Evolutionary conservation across 2,888 invertebrate genomes (phyloP).

Genomic region (Chrysopilus asiliformis): DNA sequence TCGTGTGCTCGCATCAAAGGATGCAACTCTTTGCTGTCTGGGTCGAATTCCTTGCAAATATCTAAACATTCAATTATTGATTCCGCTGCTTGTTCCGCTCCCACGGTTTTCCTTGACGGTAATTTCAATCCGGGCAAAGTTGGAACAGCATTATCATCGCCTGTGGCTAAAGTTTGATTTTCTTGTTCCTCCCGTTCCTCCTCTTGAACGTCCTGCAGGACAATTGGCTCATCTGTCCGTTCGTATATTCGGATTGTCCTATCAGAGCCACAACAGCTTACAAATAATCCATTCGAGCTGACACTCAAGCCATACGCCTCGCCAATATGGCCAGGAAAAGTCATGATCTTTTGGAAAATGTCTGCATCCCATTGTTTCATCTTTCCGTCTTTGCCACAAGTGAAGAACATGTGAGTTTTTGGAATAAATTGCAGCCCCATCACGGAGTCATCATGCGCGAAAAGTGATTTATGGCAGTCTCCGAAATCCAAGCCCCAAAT

Average conservation of each 20-base stretch:
- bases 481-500: slow-evolving; percentile 99
- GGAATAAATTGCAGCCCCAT: slow-evolving; percentile 81
- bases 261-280: slow-evolving; percentile 75
- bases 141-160: slow-evolving; percentile 53
- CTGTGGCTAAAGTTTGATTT: slow-evolving; percentile 51
- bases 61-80: slow-evolving; percentile 83
- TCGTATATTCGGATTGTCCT: slow-evolving; percentile 74
- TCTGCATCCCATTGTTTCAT: slow-evolving; percentile 97
- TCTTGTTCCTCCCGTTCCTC: slow-evolving; percentile 67
- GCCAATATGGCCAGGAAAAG: slow-evolving; percentile 73
- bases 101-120: slow-evolving; percentile 62
- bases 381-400: slow-evolving; percentile 84
- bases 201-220: slow-evolving; percentile 86
- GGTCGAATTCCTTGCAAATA: slow-evolving; percentile 45
- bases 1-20: slow-evolving; percentile 71
- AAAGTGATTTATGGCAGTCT: slow-evolving; percentile 91
- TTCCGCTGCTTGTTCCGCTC: slow-evolving; percentile 53
- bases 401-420: slow-evolving; percentile 85
- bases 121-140: slow-evolving; percentile 63
- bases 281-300: slow-evolving; percentile 67
- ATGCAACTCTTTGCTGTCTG: slow-evolving; percentile 42
- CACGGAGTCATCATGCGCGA: slow-evolving; percentile 93
- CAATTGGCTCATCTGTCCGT: slow-evolving; percentile 74
- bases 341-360: slow-evolving; percentile 78
- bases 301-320: slow-evolving; percentile 63